phyloP scores from a whole-genome alignment of 2,888 invertebrate species.

The Itoplectis maculator region DNA sequence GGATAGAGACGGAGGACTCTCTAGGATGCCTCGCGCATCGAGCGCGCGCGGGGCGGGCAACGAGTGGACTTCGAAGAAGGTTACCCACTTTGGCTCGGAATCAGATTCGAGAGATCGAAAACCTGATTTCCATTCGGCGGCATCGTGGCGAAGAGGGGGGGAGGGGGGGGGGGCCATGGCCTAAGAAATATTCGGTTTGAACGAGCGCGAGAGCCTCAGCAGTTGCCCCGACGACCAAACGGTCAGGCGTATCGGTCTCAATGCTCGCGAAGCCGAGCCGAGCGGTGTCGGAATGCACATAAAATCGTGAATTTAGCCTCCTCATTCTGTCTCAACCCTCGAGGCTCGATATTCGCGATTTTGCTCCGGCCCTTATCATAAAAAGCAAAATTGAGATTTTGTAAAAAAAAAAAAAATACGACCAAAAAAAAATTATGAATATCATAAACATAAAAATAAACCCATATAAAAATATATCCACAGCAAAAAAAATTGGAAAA shows the following conservation, averaged over 20 bases:
- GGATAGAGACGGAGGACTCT: slow-evolving; percentile 2
- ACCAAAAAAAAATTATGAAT: not conserved
- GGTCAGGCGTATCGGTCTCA: not conserved
- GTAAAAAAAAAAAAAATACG: not conserved
- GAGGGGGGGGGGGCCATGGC: slow-evolving; percentile 44
- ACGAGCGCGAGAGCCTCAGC: slow-evolving; percentile 56
- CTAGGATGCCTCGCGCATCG: slow-evolving; percentile 20
- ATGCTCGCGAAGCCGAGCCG: slow-evolving; percentile 49
- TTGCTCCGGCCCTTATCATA: slow-evolving; percentile 20
- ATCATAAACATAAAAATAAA: too few species aligned
- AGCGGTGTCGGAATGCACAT: slow-evolving; percentile 77
- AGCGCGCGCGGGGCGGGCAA: slow-evolving; percentile 1
- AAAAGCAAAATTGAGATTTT: not conserved
- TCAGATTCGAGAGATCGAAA: slow-evolving; percentile 76
- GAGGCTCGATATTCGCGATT: slow-evolving; percentile 46
- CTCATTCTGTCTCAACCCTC: slow-evolving; percentile 51
- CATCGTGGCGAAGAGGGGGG: slow-evolving; percentile 50
- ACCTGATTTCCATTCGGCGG: slow-evolving; percentile 77
- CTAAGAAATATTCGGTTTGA: slow-evolving; percentile 57
- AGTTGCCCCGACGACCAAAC: slow-evolving; percentile 23
- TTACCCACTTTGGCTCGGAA: slow-evolving; percentile 77
- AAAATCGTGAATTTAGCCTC: slow-evolving; percentile 78
- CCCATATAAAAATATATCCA: too few species aligned
- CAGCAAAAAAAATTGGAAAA: slow-evolving; percentile 4
- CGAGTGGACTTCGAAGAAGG: slow-evolving; percentile 70